phyloP scores from a whole-genome alignment of 1,140 invertebrate species.

The Doryteuthis pealeii region DNA sequence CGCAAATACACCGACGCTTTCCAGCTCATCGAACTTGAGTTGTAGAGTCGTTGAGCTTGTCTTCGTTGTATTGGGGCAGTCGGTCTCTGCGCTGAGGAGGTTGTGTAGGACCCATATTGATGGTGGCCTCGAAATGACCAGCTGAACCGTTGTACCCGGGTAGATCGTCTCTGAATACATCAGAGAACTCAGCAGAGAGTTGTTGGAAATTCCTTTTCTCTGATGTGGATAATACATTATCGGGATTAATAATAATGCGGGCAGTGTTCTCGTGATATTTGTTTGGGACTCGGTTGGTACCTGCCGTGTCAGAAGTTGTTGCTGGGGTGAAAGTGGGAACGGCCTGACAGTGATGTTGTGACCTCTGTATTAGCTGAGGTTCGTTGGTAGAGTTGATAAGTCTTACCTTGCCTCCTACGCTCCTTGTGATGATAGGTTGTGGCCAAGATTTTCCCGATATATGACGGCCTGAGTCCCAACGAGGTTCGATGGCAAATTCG shows the following conservation, averaged over 20 bases:
- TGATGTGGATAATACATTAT: conserved; percentile 22
- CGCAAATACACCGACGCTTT: no score
- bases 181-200: conserved; percentile 18
- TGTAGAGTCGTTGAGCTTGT: conserved; percentile 26
- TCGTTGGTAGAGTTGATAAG: no score
- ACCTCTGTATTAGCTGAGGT: no score
- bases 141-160: conserved; percentile 31
- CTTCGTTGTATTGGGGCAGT: conserved; percentile 29
- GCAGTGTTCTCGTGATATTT: not conserved
- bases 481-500: no score
- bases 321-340: no score
- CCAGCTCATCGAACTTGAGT: conserved; percentile 33
- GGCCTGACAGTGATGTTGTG: no score
- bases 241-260: conserved; percentile 26
- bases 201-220: conserved; percentile 21
- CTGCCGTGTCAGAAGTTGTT: no score
- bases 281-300: not conserved
- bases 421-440: no score
- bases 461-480: no score
- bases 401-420: no score
- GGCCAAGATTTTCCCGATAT: no score
- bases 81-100: conserved; percentile 33
- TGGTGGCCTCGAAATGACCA: conserved; percentile 28
- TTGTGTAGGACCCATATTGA: no score
- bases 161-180: conserved; percentile 23